Percentiles rank a stretch among this genome's conserved stretches.
Evolutionary conservation across 2,888 invertebrate species (phyloP).

Genomic region (Prosapia bicincta): DNA sequence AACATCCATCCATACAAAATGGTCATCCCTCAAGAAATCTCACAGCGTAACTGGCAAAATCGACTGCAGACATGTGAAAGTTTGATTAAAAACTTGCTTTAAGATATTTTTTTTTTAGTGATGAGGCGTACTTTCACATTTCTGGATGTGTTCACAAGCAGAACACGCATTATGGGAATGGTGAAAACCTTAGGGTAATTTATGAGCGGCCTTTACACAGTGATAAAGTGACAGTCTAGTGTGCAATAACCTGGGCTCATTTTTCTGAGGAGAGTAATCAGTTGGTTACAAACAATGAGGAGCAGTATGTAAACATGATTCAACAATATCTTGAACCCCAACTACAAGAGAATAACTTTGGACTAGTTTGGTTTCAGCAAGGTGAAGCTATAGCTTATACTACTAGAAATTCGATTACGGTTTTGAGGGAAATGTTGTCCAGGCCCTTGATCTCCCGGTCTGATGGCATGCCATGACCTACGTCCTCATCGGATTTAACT

Average conservation of each 20-base stretch:
- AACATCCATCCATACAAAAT: not conserved
- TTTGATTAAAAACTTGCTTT: constrained; percentile 4
- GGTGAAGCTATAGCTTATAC: not conserved
- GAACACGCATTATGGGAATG: not conserved
- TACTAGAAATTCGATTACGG: not conserved
- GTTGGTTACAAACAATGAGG: not conserved
- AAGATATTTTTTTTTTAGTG: constrained; percentile 7
- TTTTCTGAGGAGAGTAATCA: not conserved
- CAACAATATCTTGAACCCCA: constrained; percentile 11
- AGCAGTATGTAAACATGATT: constrained; percentile 3
- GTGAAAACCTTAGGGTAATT: not conserved
- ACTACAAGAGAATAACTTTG: constrained; percentile 8
- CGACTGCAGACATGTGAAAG: not conserved
- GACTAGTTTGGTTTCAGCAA: constrained; percentile 9
- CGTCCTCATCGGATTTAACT: no score
- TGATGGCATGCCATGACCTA: no score
- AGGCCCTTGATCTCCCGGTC: not conserved
- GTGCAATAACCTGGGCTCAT: not conserved
- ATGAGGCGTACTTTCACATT: constrained; percentile 3
- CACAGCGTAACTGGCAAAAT: not conserved
- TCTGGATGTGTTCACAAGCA: constrained; percentile 3
- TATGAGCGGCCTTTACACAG: not conserved
- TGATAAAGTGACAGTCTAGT: not conserved
- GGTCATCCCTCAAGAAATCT: not conserved
- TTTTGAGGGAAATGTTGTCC: not conserved